phyloP scores from a whole-genome alignment of 2,888 invertebrate genomes.

The Pecten maximus region DNA sequence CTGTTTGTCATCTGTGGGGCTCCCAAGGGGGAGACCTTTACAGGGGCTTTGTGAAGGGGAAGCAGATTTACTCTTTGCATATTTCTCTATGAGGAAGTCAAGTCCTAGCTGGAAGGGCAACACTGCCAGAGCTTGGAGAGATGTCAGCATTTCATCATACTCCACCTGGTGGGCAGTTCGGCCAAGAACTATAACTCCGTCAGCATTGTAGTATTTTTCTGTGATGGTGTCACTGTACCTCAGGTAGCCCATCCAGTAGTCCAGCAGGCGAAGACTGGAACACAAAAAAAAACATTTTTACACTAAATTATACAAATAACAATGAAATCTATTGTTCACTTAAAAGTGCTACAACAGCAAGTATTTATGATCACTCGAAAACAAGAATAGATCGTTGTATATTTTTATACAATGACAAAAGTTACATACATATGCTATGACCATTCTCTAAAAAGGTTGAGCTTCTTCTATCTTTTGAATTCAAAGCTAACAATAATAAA shows the following conservation, averaged over 20 bases:
- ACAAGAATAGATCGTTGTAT: no score
- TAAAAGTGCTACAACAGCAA: no score
- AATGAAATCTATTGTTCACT: no score
- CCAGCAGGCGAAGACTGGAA: slow-evolving; percentile 90
- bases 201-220: slow-evolving; percentile 90
- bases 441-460: no score
- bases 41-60: slow-evolving; percentile 23
- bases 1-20: slow-evolving; percentile 20
- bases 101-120: slow-evolving; percentile 90
- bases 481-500: no score
- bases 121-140: slow-evolving; percentile 90
- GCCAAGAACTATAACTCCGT: slow-evolving; percentile 88
- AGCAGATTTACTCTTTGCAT: slow-evolving; percentile 2
- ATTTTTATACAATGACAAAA: no score
- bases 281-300: slow-evolving; percentile 35
- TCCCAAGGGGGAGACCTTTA: slow-evolving; percentile 19
- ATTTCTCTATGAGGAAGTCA: slow-evolving; percentile 65
- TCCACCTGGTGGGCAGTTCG: slow-evolving; percentile 85
- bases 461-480: no score
- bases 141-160: slow-evolving; percentile 89
- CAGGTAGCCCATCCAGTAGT: slow-evolving; percentile 94
- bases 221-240: slow-evolving; percentile 92
- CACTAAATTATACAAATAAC: not conserved
- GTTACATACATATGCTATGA: no score
- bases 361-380: no score